These are phyloP conservation scores for Temnothorax unifasciatus DNA, from an alignment of 2,888 invertebrate species.

Conservation along the genomic window DNA sequence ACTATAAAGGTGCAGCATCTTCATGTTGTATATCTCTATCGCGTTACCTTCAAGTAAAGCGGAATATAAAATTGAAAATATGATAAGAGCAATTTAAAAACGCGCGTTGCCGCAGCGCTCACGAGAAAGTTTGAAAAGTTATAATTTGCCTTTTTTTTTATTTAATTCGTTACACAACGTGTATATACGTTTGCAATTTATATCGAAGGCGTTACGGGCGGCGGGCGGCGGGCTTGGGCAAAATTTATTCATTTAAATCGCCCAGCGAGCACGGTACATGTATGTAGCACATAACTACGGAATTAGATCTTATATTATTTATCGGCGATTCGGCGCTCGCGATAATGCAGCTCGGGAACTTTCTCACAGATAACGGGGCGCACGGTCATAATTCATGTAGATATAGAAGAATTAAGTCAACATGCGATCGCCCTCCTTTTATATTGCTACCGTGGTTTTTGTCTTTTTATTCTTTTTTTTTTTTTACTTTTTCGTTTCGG, in stretches of 20 bases:
- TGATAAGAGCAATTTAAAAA: neutral
- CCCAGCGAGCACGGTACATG: neutral
- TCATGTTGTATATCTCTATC: neutral
- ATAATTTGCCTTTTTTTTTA: neutral
- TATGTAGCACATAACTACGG: neutral
- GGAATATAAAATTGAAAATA: constrained; percentile 6
- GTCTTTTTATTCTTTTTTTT: constrained; percentile 37
- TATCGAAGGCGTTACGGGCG: neutral
- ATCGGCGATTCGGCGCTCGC: constrained; percentile 50
- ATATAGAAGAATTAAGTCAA: constrained; percentile 70
- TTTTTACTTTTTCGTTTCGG: constrained; percentile 56
- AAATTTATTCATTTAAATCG: constrained; percentile 43
- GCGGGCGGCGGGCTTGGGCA: neutral
- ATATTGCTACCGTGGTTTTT: constrained; percentile 51
- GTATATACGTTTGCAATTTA: constrained; percentile 1
- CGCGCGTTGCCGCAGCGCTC: neutral
- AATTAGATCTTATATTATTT: constrained; percentile 64
- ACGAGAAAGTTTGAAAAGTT: constrained; percentile 20
- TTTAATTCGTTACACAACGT: neutral
- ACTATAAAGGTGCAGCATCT: constrained; percentile 35
- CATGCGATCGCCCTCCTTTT: constrained; percentile 58
- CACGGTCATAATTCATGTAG: constrained; percentile 63
- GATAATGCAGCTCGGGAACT: constrained; percentile 66
- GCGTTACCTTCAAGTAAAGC: neutral
- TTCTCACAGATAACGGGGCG: constrained; percentile 58